Percentiles rank a stretch among this genome's conserved stretches.
These are phyloP conservation scores for Pelosia muscerda DNA, from an alignment of 2,888 invertebrate species.

Conservation along the genomic window DNA sequence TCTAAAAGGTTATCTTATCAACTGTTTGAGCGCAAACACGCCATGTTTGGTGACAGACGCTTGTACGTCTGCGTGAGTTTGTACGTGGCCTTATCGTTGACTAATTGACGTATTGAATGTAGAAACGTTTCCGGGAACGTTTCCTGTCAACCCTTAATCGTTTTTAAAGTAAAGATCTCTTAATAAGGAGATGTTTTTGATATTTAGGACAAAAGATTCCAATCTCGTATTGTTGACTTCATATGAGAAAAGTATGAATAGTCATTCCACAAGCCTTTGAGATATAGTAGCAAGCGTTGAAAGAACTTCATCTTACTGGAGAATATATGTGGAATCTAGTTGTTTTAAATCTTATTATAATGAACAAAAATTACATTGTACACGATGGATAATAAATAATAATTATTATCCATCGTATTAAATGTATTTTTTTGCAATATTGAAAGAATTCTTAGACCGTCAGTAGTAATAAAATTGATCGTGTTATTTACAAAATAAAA, in stretches of 20 bases:
- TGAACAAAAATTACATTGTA: too few species aligned
- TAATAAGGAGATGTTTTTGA: not conserved
- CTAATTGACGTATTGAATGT: slow-evolving; percentile 79
- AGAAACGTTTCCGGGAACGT: slow-evolving; percentile 71
- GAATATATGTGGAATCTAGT: too few species aligned
- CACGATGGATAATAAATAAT: too few species aligned
- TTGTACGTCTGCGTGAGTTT: slow-evolving; percentile 81
- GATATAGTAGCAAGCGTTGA: too few species aligned
- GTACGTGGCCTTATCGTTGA: slow-evolving; percentile 73
- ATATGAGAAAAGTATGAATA: not conserved
- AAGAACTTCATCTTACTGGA: too few species aligned
- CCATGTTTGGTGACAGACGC: slow-evolving; percentile 82
- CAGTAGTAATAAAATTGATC: not conserved
- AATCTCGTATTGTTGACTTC: not conserved
- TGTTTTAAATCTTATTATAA: too few species aligned
- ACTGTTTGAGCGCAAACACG: slow-evolving; percentile 80
- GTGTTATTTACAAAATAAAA: not conserved
- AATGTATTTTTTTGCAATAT: not conserved
- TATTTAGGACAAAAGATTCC: slow-evolving; percentile 1
- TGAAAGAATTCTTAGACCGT: not conserved
- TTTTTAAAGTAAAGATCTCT: slow-evolving; percentile 20
- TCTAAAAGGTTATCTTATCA: slow-evolving; percentile 85
- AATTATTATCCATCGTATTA: too few species aligned
- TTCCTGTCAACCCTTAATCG: slow-evolving; percentile 55
- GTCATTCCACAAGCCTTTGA: not conserved